Conservation (phyloP, 2,113 vertebrate species). For the Phasianus colchicus region DNA sequence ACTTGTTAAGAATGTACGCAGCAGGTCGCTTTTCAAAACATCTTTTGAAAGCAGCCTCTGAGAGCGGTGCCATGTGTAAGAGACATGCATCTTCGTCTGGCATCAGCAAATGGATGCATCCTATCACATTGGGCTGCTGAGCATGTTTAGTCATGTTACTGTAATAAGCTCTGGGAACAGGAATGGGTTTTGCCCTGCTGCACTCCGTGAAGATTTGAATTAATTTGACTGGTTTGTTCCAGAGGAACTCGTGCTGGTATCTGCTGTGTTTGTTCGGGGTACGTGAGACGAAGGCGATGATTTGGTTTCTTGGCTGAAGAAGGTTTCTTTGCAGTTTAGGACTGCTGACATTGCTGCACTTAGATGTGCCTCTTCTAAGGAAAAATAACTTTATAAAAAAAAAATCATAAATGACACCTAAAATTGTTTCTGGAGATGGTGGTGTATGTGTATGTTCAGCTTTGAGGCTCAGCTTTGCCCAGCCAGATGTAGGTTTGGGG, state of each 20-base stretch:
- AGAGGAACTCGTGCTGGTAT: neutral
- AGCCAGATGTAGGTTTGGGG: neutral
- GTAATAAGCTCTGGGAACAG: slow-evolving; percentile 48
- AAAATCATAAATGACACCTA: neutral
- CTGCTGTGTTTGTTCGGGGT: neutral
- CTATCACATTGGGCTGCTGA: slow-evolving; percentile 44
- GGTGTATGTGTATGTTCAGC: neutral
- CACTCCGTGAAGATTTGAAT: slow-evolving; percentile 25
- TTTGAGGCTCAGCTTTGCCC: neutral
- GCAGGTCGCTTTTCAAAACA: slow-evolving; percentile 65
- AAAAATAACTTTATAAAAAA: neutral
- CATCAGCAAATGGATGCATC: slow-evolving; percentile 61
- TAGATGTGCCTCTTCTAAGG: neutral
- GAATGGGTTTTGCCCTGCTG: slow-evolving; percentile 38
- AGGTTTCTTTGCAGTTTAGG: neutral
- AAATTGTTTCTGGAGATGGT: neutral
- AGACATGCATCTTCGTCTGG: slow-evolving; percentile 61
- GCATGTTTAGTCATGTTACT: slow-evolving; percentile 49
- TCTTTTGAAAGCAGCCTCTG: slow-evolving; percentile 60
- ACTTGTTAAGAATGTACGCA: slow-evolving; percentile 65
- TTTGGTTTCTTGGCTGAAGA: neutral
- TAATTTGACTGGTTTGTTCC: slow-evolving; percentile 51
- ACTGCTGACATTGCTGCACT: neutral
- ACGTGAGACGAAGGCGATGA: neutral
- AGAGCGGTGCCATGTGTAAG: slow-evolving; percentile 46